These are phyloP conservation scores for Burhinus oedicnemus DNA, from an alignment of 2,113 vertebrate genomes.

Conservation along the genomic window DNA sequence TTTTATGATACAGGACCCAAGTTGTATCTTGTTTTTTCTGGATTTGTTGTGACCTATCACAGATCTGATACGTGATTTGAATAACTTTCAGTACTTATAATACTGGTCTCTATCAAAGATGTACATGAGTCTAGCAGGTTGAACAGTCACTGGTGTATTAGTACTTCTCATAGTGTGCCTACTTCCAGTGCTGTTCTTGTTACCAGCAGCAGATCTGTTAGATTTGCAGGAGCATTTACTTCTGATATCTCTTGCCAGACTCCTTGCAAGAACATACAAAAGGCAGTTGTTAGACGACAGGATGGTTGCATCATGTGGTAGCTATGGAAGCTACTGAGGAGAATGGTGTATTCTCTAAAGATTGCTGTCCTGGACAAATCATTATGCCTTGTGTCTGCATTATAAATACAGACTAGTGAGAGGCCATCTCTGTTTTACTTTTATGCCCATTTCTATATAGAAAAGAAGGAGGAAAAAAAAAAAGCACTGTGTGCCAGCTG, in stretches of 20 bases:
- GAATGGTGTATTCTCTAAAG: slow-evolving; percentile 17
- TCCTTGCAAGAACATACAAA: slow-evolving; percentile 1
- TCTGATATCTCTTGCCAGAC: background rate
- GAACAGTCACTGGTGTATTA: background rate
- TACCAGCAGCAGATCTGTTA: background rate
- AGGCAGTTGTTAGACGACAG: slow-evolving; percentile 14
- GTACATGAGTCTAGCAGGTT: background rate
- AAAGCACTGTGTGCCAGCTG: background rate
- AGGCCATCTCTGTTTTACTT: background rate
- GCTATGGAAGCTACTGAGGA: background rate
- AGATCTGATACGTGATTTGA: background rate
- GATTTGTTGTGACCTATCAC: background rate
- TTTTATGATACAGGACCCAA: background rate
- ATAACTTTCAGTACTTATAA: background rate
- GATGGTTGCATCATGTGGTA: slow-evolving; percentile 23
- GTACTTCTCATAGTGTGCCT: background rate
- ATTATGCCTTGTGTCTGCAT: background rate
- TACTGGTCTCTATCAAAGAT: background rate
- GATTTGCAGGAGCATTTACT: background rate
- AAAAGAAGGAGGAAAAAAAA: background rate
- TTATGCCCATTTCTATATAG: background rate
- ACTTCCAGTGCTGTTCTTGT: background rate
- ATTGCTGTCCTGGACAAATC: background rate
- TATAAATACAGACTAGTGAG: background rate
- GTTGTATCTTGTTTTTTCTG: background rate